Conservation (phyloP, 2,113 vertebrate species). For the Glaucidium brasilianum region DNA sequence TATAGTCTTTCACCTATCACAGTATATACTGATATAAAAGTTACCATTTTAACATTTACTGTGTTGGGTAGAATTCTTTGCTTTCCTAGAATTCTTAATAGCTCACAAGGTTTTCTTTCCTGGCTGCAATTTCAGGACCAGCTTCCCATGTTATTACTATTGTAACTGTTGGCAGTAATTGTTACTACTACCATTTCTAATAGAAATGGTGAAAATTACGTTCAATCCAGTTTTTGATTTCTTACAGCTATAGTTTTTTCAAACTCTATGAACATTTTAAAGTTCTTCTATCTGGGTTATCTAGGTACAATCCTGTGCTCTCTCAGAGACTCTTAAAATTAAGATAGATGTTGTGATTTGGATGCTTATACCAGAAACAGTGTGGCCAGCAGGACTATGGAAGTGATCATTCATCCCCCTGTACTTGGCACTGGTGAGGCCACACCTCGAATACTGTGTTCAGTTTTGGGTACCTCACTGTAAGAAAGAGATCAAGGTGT, state of each 20-base stretch:
- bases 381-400: not conserved
- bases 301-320: not conserved
- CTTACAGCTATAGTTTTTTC: not conserved
- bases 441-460: rapidly evolving
- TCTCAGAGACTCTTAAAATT: not conserved
- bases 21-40: not conserved
- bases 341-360: not conserved
- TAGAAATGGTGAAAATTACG: not conserved
- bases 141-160: not conserved
- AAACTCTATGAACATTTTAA: not conserved
- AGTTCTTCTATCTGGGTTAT: not conserved
- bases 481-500: not conserved
- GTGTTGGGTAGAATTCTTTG: not conserved
- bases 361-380: not conserved
- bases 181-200: not conserved
- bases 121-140: not conserved
- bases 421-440: not conserved
- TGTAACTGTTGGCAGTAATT: not conserved
- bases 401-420: rapidly evolving
- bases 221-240: not conserved
- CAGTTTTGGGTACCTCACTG: not conserved
- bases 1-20: not conserved
- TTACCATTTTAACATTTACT: not conserved
- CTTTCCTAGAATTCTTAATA: not conserved
- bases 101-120: not conserved